Conservation (phyloP, 2,888 invertebrate genomes). For the Charanyca ferruginea region DNA sequence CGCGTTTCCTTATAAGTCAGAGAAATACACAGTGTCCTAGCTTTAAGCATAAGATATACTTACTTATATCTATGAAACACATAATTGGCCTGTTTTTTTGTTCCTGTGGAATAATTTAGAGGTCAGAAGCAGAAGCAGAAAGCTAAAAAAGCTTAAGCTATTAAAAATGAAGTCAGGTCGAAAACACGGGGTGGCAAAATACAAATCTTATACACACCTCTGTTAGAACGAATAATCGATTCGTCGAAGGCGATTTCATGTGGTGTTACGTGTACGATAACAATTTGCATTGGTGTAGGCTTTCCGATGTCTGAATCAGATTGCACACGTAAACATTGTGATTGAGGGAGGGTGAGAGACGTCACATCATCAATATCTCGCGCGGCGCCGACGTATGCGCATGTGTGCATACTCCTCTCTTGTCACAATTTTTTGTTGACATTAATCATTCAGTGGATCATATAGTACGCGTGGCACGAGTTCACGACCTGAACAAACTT, state of each 20-base stretch:
- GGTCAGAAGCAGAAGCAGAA: too few relatives aligned
- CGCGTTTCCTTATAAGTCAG: too few relatives aligned
- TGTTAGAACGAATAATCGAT: not conserved
- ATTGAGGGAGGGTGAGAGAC: constrained; percentile 37
- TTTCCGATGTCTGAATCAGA: constrained; percentile 52
- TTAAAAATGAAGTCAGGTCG: not conserved
- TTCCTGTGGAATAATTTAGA: too few relatives aligned
- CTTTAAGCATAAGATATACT: too few relatives aligned
- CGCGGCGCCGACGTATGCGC: constrained; percentile 56
- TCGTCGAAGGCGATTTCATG: constrained; percentile 7
- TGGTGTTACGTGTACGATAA: constrained; percentile 48
- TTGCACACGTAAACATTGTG: constrained; percentile 60
- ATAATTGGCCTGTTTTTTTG: too few relatives aligned
- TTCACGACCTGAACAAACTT: constrained; percentile 2
- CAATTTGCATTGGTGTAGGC: constrained; percentile 40
- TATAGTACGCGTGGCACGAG: constrained; percentile 7
- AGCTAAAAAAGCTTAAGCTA: too few relatives aligned
- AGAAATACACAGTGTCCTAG: too few relatives aligned
- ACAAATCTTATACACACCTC: not conserved
- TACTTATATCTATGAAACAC: too few relatives aligned
- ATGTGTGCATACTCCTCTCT: constrained; percentile 31
- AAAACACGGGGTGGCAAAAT: not conserved
- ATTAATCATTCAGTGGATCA: constrained; percentile 17
- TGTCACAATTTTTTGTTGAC: constrained; percentile 26
- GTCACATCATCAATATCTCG: constrained; percentile 51